These are phyloP conservation scores for Hydropotes inermis DNA, from an alignment of 2,113 vertebrate species.

Conservation along the genomic window DNA sequence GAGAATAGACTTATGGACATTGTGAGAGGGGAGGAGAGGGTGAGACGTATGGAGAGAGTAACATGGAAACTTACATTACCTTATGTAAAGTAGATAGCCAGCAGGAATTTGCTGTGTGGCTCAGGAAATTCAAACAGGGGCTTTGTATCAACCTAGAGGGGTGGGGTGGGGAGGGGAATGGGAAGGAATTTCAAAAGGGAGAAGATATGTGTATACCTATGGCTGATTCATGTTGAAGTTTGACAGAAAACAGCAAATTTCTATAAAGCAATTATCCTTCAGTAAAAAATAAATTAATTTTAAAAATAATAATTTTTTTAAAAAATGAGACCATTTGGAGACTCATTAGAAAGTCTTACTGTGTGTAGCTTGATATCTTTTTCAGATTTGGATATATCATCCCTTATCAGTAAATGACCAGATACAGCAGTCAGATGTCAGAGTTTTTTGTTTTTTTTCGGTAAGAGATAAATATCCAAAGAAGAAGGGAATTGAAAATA, in stretches of 20 bases:
- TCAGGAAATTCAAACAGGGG: background rate
- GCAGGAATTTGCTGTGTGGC: background rate
- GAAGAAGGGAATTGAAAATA: background rate
- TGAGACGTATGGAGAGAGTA: background rate
- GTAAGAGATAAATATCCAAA: background rate
- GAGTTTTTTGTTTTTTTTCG: conserved; percentile 37
- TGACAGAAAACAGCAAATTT: background rate
- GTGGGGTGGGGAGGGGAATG: background rate
- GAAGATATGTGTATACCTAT: background rate
- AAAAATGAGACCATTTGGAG: background rate
- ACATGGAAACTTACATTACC: background rate
- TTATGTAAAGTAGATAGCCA: background rate
- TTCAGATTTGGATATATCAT: conserved; percentile 50
- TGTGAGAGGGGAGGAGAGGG: background rate
- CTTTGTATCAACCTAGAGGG: background rate
- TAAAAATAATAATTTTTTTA: background rate
- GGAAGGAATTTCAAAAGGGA: background rate
- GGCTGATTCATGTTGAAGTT: background rate
- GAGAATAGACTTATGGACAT: background rate
- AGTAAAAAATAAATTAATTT: background rate
- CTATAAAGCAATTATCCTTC: background rate
- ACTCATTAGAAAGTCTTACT: background rate
- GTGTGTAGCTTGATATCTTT: conserved; percentile 23
- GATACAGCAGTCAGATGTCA: background rate
- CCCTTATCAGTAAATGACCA: background rate